These are phyloP conservation scores for Virgularia gustaviana DNA, from an alignment of 92 coral and sea anemone genomes.

Conservation along the genomic window DNA sequence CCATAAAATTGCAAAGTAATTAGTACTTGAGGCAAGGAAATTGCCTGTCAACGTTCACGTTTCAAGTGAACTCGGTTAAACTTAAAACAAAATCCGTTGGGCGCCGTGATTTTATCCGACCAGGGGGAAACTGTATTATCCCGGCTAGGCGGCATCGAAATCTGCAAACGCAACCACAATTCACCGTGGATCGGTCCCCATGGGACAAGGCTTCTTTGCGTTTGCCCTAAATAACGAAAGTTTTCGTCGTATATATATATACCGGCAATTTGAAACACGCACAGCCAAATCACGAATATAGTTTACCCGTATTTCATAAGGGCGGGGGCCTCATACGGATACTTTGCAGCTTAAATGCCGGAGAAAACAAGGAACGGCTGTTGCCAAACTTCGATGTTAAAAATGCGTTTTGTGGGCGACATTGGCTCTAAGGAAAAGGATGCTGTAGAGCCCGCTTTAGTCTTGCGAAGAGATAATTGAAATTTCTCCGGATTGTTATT, in stretches of 20 bases:
- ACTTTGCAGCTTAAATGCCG: neutral
- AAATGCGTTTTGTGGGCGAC: neutral
- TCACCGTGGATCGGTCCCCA: neutral
- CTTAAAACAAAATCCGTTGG: no score
- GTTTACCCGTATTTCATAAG: constrained; percentile 6
- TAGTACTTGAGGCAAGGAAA: no score
- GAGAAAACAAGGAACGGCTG: neutral
- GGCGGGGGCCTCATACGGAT: no score
- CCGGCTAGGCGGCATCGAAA: no score
- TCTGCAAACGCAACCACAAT: neutral
- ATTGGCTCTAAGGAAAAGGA: neutral
- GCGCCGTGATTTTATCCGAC: no score
- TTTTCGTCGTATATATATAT: constrained; percentile 1
- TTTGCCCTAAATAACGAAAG: neutral
- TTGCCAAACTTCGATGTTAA: neutral
- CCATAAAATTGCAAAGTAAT: no score
- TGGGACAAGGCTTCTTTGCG: neutral
- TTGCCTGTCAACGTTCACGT: no score
- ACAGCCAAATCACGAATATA: neutral
- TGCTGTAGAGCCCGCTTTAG: neutral
- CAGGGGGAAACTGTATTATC: no score
- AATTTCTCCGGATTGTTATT: neutral
- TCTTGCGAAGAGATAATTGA: neutral
- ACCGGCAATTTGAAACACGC: neutral
- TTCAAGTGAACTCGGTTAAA: no score